Base-by-base conservation (phyloP, 1,140 invertebrate genomes). In the Scaptomyza hsui region DNA sequence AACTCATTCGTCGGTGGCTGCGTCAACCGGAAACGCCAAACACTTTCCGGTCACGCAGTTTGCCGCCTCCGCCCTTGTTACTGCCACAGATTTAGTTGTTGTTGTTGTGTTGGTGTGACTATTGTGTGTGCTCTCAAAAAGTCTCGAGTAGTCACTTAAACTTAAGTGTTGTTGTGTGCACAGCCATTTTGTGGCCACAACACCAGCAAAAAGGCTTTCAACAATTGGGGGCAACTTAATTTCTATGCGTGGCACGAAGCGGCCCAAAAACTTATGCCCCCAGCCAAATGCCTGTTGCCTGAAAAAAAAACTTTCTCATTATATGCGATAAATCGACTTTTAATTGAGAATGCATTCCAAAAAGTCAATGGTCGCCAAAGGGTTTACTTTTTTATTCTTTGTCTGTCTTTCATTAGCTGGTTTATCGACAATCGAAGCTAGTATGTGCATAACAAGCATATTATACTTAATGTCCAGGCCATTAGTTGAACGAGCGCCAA, bases 31-130 rank as follows among this genome's bases (percentile, higher is more conserved):
- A 86, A 86, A 70, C 57, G 70, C 65, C 78, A 88, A 78, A 86
- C 78, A 86, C 75, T 88, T 86, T 86, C 82, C 82, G 82, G 82
- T 86, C 82, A 88, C 82, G 82, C 82, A 88, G 78, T 68, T 70
- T 67, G 55, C 19, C 26, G 44, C 61, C 72, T 61, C 51, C 13
- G 44, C n/a, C 6, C n/a, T 55, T 44, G 13, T 51, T 19, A 18
- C 37, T 6, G n/a, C 29, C 15, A 7, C 45, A 61, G 41, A 32
- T 35, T 18, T 42, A 24, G 16, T 57, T 37, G 44, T 19, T 9
- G 16, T 32, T n/a, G 44, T n/a, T 10, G 7, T 26, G 63, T 29
- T 35, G 51, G 26, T 41, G 44, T 45, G 19, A 44, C 10, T 29
- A 53, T 63, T 68, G 64, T 63, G 48, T 35, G 18, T 52, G n/a